Percentiles rank a stretch among this genome's conserved stretches.
Conservation (phyloP, 2,888 invertebrate genomes). For the Drosophila quasianomalipes region DNA sequence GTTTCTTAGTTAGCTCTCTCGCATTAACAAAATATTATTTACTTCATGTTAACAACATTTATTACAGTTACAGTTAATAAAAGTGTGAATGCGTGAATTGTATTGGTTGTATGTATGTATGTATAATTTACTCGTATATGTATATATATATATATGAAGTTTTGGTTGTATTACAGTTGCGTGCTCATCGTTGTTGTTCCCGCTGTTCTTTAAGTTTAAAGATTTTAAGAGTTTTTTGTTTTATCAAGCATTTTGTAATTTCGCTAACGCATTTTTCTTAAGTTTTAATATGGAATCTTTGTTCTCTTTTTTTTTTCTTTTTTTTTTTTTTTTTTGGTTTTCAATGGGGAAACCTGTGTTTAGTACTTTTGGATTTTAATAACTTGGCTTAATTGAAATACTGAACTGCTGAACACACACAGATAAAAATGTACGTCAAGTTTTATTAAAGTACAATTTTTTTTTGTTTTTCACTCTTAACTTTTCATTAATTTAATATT, state of each 20-base stretch:
- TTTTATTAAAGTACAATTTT: conserved; percentile 46
- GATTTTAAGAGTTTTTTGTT: conserved; percentile 41
- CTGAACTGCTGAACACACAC: conserved; percentile 73
- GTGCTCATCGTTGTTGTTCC: conserved; percentile 74
- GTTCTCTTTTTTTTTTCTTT: conserved; percentile 28
- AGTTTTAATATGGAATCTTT: conserved; percentile 21
- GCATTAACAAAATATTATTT: conserved; percentile 66
- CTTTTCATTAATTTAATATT: conserved; percentile 25
- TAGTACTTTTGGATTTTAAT: conserved; percentile 41
- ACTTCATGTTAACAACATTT: conserved; percentile 60
- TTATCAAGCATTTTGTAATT: conserved; percentile 51
- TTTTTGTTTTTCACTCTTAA: conserved; percentile 58
- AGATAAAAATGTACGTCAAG: conserved; percentile 55
- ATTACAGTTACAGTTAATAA: conserved; percentile 50
- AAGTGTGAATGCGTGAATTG: conserved; percentile 31
- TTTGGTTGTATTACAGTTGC: conserved; percentile 72
- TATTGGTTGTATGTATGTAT: conserved; percentile 13
- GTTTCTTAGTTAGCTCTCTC: conserved; percentile 5
- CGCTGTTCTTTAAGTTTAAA: conserved; percentile 59
- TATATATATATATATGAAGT: conserved; percentile 37
- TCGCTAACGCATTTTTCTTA: conserved; percentile 36
- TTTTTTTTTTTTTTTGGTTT: conserved; percentile 55
- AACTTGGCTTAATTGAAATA: conserved; percentile 80
- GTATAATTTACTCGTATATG: conserved; percentile 17
- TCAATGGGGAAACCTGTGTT: conserved; percentile 67